Base-by-base conservation (phyloP, 1,140 invertebrate species). In the Drosophila littoralis region DNA sequence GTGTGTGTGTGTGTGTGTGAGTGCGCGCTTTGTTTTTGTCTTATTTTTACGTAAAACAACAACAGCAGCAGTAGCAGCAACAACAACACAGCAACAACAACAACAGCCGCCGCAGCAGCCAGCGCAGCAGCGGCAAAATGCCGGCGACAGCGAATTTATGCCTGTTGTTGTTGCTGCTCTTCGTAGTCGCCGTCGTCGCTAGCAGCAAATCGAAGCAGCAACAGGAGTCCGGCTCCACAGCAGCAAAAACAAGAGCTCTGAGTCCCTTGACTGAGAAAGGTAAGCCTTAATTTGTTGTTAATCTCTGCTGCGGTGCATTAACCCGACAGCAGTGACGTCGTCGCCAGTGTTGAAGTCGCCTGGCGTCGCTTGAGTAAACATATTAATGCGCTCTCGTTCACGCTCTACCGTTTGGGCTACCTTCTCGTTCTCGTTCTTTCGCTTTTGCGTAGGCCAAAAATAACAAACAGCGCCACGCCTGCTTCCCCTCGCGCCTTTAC, bases 121-220 rank as follows among this genome's bases (percentile, higher is more conserved):
- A 80, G 73, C 66, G 81, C 35, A 69, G 55, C 64, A 68, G 72
- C 79, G 79, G 79, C 83, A 86, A 88, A 72, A 86, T 86, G 83
- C 83, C 83, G 83, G 83, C 76, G 72, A 86, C 83, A 86, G 83
- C 73, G 76, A 83, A 77, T 77, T 77, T 69, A 50, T 77, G 77
- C 64, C 51, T 79, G 61, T 83, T 88, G 72, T 79, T 86, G 84
- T 70, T 88, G 83, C 75, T 89, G 72, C 50, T 63, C 35, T 67
- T 52, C 60, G 63, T 68, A 43, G 51, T 64, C 65, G 66, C 75
- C 51, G 58, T 17, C 63, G 36, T 40, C 63, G 58, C 75, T 45
- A 55, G 57, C 75, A 71, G 71, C 60, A 83, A 66, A 54, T 58
- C 48, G 69, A 70, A 79, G 79, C 75, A 72, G 78, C 74, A 83